These are phyloP conservation scores for Amazona guildingii DNA, from an alignment of 2,113 vertebrate genomes.

Conservation along the genomic window DNA sequence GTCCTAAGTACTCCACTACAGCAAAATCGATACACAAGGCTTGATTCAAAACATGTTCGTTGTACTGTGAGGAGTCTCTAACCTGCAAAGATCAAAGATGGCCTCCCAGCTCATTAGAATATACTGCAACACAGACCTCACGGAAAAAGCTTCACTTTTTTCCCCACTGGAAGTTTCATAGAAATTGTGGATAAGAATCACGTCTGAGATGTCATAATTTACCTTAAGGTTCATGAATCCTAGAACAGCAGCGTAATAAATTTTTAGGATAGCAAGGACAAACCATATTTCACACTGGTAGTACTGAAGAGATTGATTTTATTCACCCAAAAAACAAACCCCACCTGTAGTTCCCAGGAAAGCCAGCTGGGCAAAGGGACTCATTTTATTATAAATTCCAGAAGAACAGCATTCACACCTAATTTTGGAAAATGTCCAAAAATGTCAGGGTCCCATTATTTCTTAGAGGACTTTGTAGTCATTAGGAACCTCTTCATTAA, in stretches of 20 bases:
- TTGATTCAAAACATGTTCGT: not conserved
- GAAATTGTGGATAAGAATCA: not conserved
- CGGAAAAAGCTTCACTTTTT: not conserved
- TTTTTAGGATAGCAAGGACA: not conserved
- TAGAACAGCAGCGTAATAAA: slow-evolving; percentile 1
- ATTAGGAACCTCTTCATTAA: not conserved
- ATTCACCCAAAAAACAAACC: not conserved
- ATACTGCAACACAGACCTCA: not conserved
- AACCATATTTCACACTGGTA: not conserved
- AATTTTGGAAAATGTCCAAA: not conserved
- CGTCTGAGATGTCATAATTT: not conserved
- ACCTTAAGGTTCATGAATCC: slow-evolving; percentile 8
- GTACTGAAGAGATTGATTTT: not conserved
- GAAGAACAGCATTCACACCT: not conserved
- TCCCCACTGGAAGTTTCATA: not conserved
- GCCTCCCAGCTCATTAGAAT: not conserved
- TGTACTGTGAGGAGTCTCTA: not conserved
- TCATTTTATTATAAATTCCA: not conserved
- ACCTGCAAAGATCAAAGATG: not conserved
- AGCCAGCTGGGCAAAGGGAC: slow-evolving; percentile 6
- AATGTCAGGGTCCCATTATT: not conserved
- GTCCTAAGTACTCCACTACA: not conserved
- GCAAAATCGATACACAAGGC: not conserved
- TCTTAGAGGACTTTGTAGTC: not conserved
- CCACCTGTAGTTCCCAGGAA: slow-evolving; percentile 1